Base-by-base conservation (phyloP, 2,113 vertebrate genomes). In the Clarias macrocephalus region DNA sequence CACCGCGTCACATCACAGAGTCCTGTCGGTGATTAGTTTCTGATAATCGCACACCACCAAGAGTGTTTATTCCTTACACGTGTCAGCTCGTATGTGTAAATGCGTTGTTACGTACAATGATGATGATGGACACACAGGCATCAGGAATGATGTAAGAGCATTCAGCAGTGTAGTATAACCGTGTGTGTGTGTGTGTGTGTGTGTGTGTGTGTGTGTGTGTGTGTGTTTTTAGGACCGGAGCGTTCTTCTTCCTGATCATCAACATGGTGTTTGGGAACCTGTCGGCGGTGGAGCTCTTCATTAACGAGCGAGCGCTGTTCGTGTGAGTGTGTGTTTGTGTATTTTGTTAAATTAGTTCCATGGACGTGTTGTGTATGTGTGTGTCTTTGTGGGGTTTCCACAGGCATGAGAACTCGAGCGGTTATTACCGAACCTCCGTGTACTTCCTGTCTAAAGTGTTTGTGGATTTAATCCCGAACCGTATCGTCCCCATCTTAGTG, bases 211-310 rank as follows among this genome's bases (percentile, higher is more conserved):
- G 15, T 83, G 59, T 65, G 6, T 54, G n/a, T 86, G 84, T 75
- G 19, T 83, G 30, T 87, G 11, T 89, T 72, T 15, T 56, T 86
- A 96, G 95, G 91, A 91, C 83, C 21, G 95, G 95, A 18, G 95
- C 95, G 0, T 96, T 96, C 88, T 96, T 96, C 91, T 96, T 96
- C 89, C 93, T 95, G 42, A 93, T 95, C 87, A 95, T 96, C 88
- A 96, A 96, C 92, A 95, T 96, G 94, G 94, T 96, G 66, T 96
- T 96, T 93, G 94, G 92, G 28, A 96, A 96, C 90, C 93, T 96
- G 65, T 96, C 96, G 6, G 95, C 96, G 0, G 95, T 96, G 80
- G 95, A 96, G 81, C 94, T 96, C 88, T 96, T 96, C 88, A 95
- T 96, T 89, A 94, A 93, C 1, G 96, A 96, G 85, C 92, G 95